phyloP scores from a whole-genome alignment of 2,888 invertebrate species.

The Odontomyia ornata region DNA sequence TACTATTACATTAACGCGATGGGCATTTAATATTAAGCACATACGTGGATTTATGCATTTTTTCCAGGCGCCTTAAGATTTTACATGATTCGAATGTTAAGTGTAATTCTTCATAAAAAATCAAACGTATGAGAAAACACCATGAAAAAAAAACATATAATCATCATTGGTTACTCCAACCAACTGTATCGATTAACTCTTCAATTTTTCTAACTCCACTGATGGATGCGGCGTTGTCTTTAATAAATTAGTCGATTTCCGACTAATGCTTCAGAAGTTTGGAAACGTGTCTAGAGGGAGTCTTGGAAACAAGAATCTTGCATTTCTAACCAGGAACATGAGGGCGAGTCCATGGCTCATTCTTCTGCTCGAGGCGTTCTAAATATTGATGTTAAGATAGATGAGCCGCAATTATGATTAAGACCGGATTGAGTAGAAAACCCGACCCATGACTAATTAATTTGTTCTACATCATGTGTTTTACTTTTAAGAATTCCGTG shows the following conservation, averaged over 20 bases:
- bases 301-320: not conserved
- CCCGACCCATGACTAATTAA: slow-evolving; percentile 41
- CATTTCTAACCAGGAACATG: not conserved
- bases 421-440: slow-evolving; percentile 34
- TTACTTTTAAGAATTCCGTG: not conserved
- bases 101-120: too few relatives aligned
- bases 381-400: slow-evolving; percentile 24
- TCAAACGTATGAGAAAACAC: too few relatives aligned
- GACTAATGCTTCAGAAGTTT: not conserved
- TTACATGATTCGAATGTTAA: too few relatives aligned
- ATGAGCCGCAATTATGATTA: slow-evolving; percentile 34
- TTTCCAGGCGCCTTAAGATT: too few relatives aligned
- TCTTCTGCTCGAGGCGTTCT: not conserved
- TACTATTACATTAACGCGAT: too few relatives aligned
- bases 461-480: slow-evolving; percentile 39
- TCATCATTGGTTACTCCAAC: not conserved
- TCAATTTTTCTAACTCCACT: not conserved
- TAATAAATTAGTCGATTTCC: slow-evolving; percentile 12
- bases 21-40: too few relatives aligned
- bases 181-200: not conserved
- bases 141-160: too few relatives aligned
- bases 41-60: too few relatives aligned
- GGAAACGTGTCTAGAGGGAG: not conserved
- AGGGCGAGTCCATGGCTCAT: not conserved
- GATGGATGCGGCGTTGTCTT: not conserved